Percentiles rank a stretch among this genome's conserved stretches.
Evolutionary conservation across 2,113 vertebrate species (phyloP).

Genomic region (Anser cygnoides): DNA sequence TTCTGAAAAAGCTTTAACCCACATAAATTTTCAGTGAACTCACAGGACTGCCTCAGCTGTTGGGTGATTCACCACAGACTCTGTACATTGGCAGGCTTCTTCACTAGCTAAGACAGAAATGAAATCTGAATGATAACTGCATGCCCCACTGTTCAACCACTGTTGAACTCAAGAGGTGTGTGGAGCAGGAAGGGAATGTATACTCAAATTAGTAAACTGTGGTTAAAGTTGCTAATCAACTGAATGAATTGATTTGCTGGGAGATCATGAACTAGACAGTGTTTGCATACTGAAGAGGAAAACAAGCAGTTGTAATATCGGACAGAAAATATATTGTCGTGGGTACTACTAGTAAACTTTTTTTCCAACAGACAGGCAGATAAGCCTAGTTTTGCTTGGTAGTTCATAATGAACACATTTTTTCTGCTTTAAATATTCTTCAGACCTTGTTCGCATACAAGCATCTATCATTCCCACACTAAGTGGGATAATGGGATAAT

Average conservation of each 20-base stretch:
- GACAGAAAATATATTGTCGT: neutral
- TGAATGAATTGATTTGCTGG: neutral
- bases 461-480: neutral
- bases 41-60: neutral
- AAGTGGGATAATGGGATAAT: too few species aligned
- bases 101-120: neutral
- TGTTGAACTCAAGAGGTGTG: neutral
- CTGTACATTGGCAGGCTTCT: neutral
- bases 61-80: neutral
- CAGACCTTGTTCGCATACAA: neutral
- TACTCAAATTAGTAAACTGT: neutral
- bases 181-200: neutral
- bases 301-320: neutral
- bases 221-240: neutral
- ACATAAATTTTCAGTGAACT: neutral
- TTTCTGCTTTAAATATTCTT: neutral
- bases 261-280: neutral
- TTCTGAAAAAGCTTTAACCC: neutral
- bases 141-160: neutral
- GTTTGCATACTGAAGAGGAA: neutral
- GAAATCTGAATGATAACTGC: neutral
- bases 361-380: neutral
- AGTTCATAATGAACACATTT: neutral
- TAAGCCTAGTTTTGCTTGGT: neutral
- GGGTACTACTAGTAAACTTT: neutral